phyloP scores from a whole-genome alignment of 2,113 vertebrate species.

The Choloepus hoffmanni region DNA sequence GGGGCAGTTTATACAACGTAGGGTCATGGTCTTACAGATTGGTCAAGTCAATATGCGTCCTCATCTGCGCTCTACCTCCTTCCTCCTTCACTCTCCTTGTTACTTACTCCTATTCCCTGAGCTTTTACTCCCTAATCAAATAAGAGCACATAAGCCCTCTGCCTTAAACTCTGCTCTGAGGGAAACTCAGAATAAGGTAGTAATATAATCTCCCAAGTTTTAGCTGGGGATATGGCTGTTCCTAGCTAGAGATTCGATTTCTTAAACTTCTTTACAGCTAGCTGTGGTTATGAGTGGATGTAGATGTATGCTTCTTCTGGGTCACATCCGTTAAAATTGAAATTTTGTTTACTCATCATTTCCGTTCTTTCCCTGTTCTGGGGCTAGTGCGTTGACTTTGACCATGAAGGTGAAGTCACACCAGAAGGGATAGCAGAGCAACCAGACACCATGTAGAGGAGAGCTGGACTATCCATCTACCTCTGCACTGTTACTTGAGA shows the following conservation, averaged over 20 bases:
- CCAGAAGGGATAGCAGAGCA: too few relatives aligned
- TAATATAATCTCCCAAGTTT: not conserved
- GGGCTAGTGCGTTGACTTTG: not conserved
- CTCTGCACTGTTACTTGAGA: not conserved
- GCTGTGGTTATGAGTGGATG: not conserved
- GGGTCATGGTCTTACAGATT: accelerated
- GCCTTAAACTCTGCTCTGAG: not conserved
- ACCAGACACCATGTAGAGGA: not conserved
- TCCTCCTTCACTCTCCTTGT: not conserved
- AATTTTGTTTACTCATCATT: not conserved
- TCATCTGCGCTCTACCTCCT: not conserved
- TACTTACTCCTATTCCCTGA: not conserved
- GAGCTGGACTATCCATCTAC: not conserved
- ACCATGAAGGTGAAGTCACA: not conserved
- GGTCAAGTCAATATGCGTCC: accelerated
- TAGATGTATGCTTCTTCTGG: not conserved
- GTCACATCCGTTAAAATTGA: not conserved
- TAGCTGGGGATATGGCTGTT: not conserved
- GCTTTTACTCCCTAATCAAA: not conserved
- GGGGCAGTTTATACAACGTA: not conserved
- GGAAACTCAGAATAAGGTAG: not conserved
- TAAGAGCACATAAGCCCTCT: not conserved
- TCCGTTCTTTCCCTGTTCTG: too few relatives aligned
- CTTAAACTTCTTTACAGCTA: not conserved
- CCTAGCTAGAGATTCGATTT: not conserved